These are phyloP conservation scores for Gobiocypris rarus DNA, from an alignment of 2,113 vertebrate species.

Conservation along the genomic window DNA sequence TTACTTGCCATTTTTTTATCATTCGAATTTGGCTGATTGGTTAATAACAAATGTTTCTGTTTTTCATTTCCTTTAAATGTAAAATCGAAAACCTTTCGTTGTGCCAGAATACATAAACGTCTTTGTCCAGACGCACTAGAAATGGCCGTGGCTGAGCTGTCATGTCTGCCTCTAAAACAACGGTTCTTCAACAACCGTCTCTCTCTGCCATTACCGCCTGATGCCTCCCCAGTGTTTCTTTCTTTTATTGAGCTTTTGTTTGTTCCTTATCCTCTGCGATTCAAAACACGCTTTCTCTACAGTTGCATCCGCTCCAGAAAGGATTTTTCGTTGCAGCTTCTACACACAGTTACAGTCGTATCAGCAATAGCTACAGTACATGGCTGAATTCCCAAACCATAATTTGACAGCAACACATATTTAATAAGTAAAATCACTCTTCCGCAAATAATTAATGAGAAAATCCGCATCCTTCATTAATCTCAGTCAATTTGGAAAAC, in stretches of 20 bases:
- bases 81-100: not conserved
- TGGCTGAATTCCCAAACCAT: conserved; percentile 62
- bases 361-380: conserved; percentile 28
- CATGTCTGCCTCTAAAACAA: not conserved
- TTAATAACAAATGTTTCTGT: no score
- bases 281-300: not conserved
- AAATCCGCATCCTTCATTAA: conserved; percentile 76
- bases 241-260: not conserved
- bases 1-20: no score
- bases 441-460: conserved; percentile 83
- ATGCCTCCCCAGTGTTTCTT: not conserved
- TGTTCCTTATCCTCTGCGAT: not conserved
- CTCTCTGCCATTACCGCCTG: not conserved
- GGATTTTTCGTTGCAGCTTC: not conserved
- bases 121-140: not conserved
- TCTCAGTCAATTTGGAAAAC: conserved; percentile 69
- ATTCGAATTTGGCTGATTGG: no score
- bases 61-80: no score
- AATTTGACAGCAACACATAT: conserved; percentile 84
- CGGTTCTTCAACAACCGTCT: not conserved
- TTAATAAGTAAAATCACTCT: conserved; percentile 83
- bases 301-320: conserved; percentile 1
- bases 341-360: conserved; percentile 12
- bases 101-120: not conserved
- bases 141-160: not conserved